These are phyloP conservation scores for Galaxea fascicularis DNA, from an alignment of 92 coral and sea anemone genomes.

Conservation along the genomic window DNA sequence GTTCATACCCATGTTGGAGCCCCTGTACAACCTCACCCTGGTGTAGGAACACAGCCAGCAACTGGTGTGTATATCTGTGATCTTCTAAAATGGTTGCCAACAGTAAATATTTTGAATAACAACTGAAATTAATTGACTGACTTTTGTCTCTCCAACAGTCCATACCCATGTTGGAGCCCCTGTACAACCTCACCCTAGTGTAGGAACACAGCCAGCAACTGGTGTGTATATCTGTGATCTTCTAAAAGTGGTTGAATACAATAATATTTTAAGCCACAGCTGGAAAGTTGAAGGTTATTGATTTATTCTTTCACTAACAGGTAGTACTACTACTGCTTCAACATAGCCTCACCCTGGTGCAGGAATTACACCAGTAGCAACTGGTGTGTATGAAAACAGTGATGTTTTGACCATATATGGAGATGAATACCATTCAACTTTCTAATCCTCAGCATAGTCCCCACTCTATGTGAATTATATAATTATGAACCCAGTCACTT, in stretches of 20 bases:
- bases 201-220: slow-evolving; percentile 13
- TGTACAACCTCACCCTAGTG: slow-evolving; percentile 19
- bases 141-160: slow-evolving; percentile 8
- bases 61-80: slow-evolving; percentile 10
- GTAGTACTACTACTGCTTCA: slow-evolving; percentile 10
- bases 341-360: slow-evolving; percentile 18
- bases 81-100: neutral
- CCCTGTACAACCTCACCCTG: slow-evolving; percentile 25
- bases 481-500: slow-evolving; percentile 5
- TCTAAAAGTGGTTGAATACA: neutral
- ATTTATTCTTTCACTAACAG: slow-evolving; percentile 2
- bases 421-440: slow-evolving; percentile 10
- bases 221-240: slow-evolving; percentile 13
- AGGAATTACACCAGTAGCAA: slow-evolving; percentile 12
- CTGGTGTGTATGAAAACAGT: slow-evolving; percentile 18
- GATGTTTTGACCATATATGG: slow-evolving; percentile 11
- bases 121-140: slow-evolving; percentile 11
- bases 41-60: slow-evolving; percentile 11
- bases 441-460: slow-evolving; percentile 7
- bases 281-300: slow-evolving; percentile 1
- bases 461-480: slow-evolving; percentile 10
- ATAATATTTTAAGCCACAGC: slow-evolving; percentile 20
- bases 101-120: slow-evolving; percentile 3
- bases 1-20: slow-evolving; percentile 13
- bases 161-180: slow-evolving; percentile 18